A percentile compares a stretch with the other conserved stretches of the same genome.
These are phyloP conservation scores for Bombus waltoni DNA, from an alignment of 1,140 invertebrate genomes.

Conservation along the genomic window DNA sequence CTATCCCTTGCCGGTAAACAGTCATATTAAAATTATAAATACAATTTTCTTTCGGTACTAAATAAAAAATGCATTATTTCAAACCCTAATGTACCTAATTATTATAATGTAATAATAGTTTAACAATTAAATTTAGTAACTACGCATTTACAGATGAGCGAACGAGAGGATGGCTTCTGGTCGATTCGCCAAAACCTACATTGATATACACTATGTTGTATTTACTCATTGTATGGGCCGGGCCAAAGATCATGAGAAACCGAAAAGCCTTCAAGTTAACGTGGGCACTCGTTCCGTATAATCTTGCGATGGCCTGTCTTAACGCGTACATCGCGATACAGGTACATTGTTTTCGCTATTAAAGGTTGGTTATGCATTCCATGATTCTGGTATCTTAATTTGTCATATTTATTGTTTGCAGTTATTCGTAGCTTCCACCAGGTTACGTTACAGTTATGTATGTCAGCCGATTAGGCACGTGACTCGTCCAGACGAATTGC, in stretches of 20 bases:
- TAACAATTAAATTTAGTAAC: too few relatives aligned
- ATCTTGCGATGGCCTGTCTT: conserved; percentile 91
- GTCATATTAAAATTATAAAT: neutral
- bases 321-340: conserved; percentile 93
- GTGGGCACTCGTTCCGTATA: conserved; percentile 92
- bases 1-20: conserved; percentile 86
- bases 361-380: too few relatives aligned
- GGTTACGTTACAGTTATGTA: conserved; percentile 92
- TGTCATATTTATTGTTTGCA: conserved; percentile 79
- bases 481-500: conserved; percentile 91
- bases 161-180: conserved; percentile 93
- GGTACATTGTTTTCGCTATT: conserved; percentile 78
- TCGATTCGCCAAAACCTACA: conserved; percentile 92
- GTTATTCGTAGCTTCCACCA: conserved; percentile 88
- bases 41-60: neutral
- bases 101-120: too few relatives aligned
- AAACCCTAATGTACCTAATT: neutral
- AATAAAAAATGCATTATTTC: neutral
- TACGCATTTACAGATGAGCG: conserved; percentile 86
- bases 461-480: conserved; percentile 94
- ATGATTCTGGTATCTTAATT: neutral
- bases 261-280: conserved; percentile 91
- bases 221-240: conserved; percentile 90
- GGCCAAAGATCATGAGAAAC: conserved; percentile 92
- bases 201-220: conserved; percentile 90